Conservation (phyloP, 2,113 vertebrate genomes). For the Anhinga anhinga region DNA sequence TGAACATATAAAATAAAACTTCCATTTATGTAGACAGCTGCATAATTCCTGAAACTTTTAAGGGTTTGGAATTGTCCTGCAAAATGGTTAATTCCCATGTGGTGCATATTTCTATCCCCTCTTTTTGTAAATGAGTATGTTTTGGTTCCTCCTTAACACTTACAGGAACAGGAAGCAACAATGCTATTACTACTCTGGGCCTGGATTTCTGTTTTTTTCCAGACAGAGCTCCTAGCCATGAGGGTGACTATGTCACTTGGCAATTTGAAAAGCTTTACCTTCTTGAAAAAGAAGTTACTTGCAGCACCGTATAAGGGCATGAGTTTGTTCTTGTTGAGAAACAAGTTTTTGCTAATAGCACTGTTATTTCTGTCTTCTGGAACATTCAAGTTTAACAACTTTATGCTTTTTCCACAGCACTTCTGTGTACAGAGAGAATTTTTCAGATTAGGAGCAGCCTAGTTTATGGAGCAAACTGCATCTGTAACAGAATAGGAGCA, state of each 20-base stretch:
- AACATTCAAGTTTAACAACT: background rate
- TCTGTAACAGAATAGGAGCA: background rate
- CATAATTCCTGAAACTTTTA: conserved; percentile 22
- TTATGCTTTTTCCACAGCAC: background rate
- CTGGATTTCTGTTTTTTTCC: conserved; percentile 5
- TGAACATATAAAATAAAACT: background rate
- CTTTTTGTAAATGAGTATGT: conserved; percentile 34
- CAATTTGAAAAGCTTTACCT: conserved; percentile 39
- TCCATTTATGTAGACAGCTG: conserved; percentile 9
- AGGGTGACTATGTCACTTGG: conserved; percentile 25
- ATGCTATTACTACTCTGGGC: conserved; percentile 45
- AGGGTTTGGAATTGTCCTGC: conserved; percentile 47
- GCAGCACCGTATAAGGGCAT: conserved; percentile 44
- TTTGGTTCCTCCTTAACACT: conserved; percentile 17
- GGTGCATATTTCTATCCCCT: conserved; percentile 35
- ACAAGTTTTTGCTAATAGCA: background rate
- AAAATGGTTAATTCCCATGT: conserved; percentile 18
- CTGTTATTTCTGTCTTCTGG: background rate
- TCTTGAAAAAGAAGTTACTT: background rate
- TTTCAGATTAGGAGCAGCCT: background rate
- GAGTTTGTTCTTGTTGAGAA: background rate
- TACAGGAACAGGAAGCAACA: conserved; percentile 70
- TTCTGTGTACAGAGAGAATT: background rate
- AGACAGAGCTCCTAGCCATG: conserved; percentile 3
- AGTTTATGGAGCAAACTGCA: background rate